Base-by-base conservation (phyloP, 1,140 invertebrate species). In the Stegodyphus dumicola region DNA sequence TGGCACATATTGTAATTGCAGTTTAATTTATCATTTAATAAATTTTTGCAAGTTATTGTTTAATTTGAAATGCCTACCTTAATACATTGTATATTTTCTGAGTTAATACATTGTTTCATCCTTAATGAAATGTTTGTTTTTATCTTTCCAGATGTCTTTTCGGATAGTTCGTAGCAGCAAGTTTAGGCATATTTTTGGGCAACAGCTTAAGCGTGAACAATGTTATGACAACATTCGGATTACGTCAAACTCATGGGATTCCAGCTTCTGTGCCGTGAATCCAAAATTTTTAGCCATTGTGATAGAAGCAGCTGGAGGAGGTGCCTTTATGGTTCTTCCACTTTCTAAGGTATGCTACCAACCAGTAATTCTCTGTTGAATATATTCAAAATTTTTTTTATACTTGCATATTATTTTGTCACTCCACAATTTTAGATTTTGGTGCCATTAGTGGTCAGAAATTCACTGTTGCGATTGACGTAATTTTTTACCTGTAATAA, bases 211-310 rank as follows among this genome's bases (percentile, higher is more conserved):
- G 92, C 93, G 97, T 90, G 98, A 99, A 91, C 95, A 99, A 92
- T 99, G 98, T 92, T 99, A 99, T 92, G 98, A 99, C 92, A 98
- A 99, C 91, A 97, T 99, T 90, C 93, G 98, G 89, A 97, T 99
- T 69, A 99, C 98, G 18, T 99, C 99, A 91, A 98, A 96, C 90
- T 98, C 97, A 65, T 98, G 97, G 97, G 99, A 99, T 91, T 98
- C 97, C 70, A 98, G 96, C 80, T 99, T 99, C 91, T 99, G 98
- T 93, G 95, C 96, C 87, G 98, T 99, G 87, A 99, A 99, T 92
- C 98, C 98, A 18, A 99, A 99, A 92, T 99, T 99, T 92, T 92
- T 99, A 88, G 99, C 99, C 84, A 97, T 99, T 89, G 98, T 99
- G 90, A 98, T 98, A 75, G 98, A 99, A 91, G 98, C 97, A 70